phyloP scores from a whole-genome alignment of 2,797 vertebrate genomes.

The Fundulus diaphanus region DNA sequence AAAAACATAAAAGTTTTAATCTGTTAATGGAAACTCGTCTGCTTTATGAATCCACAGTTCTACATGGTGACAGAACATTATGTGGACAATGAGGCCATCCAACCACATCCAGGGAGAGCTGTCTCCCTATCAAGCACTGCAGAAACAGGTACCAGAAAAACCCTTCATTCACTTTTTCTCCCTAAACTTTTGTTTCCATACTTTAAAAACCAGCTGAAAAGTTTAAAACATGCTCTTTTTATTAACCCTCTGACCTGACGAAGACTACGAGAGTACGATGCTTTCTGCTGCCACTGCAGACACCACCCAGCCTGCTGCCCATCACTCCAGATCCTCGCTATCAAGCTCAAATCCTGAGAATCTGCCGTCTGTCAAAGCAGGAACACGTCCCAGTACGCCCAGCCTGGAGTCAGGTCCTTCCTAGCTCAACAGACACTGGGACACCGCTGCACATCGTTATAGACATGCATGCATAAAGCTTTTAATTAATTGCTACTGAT shows the following conservation, averaged over 20 bases:
- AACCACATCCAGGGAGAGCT: conserved; percentile 66
- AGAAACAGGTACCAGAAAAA: conserved; percentile 70
- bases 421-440: conserved; percentile 11
- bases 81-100: conserved; percentile 47
- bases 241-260: conserved; percentile 52
- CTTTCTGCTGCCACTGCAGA: conserved; percentile 43
- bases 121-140: conserved; percentile 71
- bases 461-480: neutral
- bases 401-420: conserved; percentile 15
- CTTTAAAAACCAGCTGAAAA: neutral
- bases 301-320: neutral
- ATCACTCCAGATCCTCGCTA: conserved; percentile 21
- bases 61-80: conserved; percentile 75
- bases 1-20: neutral
- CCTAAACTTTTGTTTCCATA: neutral
- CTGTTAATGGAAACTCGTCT: neutral
- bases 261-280: conserved; percentile 55
- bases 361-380: conserved; percentile 45
- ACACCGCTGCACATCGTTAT: conserved; percentile 7
- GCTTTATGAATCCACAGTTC: conserved; percentile 73
- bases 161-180: too few relatives aligned
- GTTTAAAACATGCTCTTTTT: neutral
- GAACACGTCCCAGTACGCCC: neutral
- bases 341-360: conserved; percentile 41
- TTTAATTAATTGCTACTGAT: neutral